Evolutionary conservation across 2,888 invertebrate species (phyloP), one percentile per base, ranked within the genome.

Genomic region (Bombylius discolor): DNA sequence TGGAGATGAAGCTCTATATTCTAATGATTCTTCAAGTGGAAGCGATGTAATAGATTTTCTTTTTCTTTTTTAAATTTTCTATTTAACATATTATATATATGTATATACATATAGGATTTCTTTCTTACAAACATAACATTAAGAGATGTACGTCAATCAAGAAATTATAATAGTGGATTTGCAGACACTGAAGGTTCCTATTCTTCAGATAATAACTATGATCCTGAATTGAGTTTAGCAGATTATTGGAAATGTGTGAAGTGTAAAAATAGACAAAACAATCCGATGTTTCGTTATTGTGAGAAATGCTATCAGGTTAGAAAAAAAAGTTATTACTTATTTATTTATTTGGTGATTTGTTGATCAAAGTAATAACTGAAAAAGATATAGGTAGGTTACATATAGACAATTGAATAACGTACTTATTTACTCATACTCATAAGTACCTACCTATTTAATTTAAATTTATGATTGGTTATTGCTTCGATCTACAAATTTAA

Each of bases 231-330:
- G 47, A 78, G 78, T 60, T 72, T 72, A 58, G 74, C 77, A 63
- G 83, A 81, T 70, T 84, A 81, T 72, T 78, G 81, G 78, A 75
- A 76, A 55, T 86, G 86, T 68, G 77, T 81, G 23, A 81, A 80
- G 66, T 85, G 85, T 72, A 77, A 76, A 60, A 77, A 78, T 51
- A 69, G 71, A 62, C 81, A 78, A 67, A 80, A 84, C 69, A 82
- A 82, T 74, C 82, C 83, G 46, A 72, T 79, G 56, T 85, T 80
- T 67, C 73, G 82, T 60, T 84, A 81, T 74, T 86, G 85, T 71
- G 80, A 82, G 69, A 81, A 81, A 72, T 85, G 85, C 68, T 85
- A 80, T 70, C 81, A 82, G 82, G 85, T 84, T 60, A 60, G 52
- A 47, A 31, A 44, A 13, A 9, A 9, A 9, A 44, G 5, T 13